These are phyloP conservation scores for Phymanthus crucifer DNA, from an alignment of 92 coral and sea anemone species.

Conservation along the genomic window DNA sequence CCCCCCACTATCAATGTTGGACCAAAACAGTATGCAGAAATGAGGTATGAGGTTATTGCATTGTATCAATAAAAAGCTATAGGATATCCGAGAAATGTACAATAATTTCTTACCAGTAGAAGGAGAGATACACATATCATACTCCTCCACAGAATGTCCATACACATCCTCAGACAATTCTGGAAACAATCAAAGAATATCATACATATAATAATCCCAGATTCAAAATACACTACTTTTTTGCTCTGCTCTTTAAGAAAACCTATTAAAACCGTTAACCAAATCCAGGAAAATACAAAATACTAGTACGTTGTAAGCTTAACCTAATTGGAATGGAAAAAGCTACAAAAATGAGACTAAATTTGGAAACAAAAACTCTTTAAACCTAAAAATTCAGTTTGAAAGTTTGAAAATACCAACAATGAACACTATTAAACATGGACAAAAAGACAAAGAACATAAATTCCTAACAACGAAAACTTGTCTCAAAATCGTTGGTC, in stretches of 20 bases:
- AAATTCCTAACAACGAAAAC: neutral
- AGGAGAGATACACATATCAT: slow-evolving; percentile 94
- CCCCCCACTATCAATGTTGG: no score
- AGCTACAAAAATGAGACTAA: neutral
- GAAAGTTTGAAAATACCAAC: neutral
- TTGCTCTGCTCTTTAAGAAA: neutral
- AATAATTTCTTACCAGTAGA: slow-evolving; percentile 69
- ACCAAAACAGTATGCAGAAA: no score
- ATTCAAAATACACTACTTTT: no score
- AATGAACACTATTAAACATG: neutral
- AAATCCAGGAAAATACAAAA: neutral
- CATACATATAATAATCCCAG: no score
- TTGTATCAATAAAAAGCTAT: no score
- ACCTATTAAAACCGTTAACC: neutral
- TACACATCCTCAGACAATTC: slow-evolving; percentile 99
- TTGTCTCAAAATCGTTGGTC: neutral
- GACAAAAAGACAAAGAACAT: neutral
- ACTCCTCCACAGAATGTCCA: slow-evolving; percentile 97
- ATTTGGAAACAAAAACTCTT: neutral
- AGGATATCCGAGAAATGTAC: no score
- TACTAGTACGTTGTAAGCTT: no score
- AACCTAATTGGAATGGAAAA: neutral
- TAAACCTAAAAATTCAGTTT: neutral
- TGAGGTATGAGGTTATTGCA: no score
- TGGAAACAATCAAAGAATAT: slow-evolving; percentile 12